Base-by-base conservation (phyloP, 2,888 invertebrate genomes). In the Ariolimax columbianus region DNA sequence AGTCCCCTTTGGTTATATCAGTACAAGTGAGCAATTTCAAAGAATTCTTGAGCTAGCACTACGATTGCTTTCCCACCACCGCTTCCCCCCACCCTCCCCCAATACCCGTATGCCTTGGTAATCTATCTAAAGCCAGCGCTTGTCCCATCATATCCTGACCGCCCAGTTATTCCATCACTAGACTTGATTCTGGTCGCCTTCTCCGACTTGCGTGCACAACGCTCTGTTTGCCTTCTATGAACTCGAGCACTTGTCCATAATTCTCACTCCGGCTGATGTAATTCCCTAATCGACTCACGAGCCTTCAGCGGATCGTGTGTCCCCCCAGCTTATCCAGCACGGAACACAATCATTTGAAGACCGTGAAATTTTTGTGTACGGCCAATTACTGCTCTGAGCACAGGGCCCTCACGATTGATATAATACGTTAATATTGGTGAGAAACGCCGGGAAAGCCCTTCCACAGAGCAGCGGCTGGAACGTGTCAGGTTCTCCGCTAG, bases 321-420 rank as follows among this genome's bases (percentile, higher is more conserved):
- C 78, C 78, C 17, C 68, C 26, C 77, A 77, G 83, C 83, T 85
- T 84, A 85, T 87, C 83, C 63, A 72, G 59, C 51, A 68, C 77
- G 68, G 36, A 82, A 83, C 80, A 87, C 87, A 85, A 87, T 87
- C 87, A 85, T 77, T 86, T 75, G 79, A 79, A 85, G 83, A 85
- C 85, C 87, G 87, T 85, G 87, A 85, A 87, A 87, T 87, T 87
- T 85, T 87, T 75, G n/a, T 87, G 85, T 85, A 87, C 87, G 85
- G 85, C 85, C 87, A 87, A 87, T 87, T 87, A 87, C 85, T 77
- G 85, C 59, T 80, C 36, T 9, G 11, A 59, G 75, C 43, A 68
- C 51, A 59, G 84, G 86, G 63, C 77, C 43, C 77, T 55, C 59
- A 30, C 72, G 43, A 55, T 83, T 87, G 87, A 87, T 87, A 87